phyloP scores from a whole-genome alignment of 2,797 vertebrate species.

The Poecilia picta region DNA sequence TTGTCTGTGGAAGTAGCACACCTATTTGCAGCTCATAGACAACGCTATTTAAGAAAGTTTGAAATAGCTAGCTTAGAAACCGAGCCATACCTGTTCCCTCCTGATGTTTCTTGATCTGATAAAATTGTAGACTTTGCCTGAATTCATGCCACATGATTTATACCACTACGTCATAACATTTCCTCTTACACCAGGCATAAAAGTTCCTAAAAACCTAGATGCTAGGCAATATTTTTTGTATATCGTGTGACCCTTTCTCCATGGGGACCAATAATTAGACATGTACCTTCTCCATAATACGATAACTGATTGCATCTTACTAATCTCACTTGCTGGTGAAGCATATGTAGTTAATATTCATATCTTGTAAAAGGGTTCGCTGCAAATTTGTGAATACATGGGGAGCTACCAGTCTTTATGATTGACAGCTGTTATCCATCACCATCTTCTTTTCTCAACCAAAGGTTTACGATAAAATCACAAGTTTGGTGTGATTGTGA shows the following conservation, averaged over 20 bases:
- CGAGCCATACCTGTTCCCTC: neutral
- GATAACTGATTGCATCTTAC: neutral
- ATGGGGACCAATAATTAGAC: neutral
- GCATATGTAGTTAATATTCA: neutral
- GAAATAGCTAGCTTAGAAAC: neutral
- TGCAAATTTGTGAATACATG: too few species aligned
- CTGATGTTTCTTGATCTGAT: neutral
- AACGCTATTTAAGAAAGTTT: neutral
- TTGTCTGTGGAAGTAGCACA: neutral
- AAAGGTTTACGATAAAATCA: neutral
- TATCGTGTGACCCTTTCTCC: neutral
- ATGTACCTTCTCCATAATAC: neutral
- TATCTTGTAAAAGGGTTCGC: neutral
- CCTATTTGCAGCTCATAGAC: too few species aligned
- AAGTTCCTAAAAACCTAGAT: neutral
- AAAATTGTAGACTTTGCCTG: neutral
- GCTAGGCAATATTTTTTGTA: neutral
- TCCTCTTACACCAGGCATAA: neutral
- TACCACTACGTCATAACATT: neutral
- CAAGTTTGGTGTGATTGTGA: neutral
- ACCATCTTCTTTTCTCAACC: neutral
- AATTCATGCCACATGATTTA: neutral
- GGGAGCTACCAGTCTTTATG: neutral
- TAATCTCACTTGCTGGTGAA: neutral
- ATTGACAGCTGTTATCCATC: neutral